Conservation (phyloP, 2,888 invertebrate species). For the Invenusta paracnida region DNA sequence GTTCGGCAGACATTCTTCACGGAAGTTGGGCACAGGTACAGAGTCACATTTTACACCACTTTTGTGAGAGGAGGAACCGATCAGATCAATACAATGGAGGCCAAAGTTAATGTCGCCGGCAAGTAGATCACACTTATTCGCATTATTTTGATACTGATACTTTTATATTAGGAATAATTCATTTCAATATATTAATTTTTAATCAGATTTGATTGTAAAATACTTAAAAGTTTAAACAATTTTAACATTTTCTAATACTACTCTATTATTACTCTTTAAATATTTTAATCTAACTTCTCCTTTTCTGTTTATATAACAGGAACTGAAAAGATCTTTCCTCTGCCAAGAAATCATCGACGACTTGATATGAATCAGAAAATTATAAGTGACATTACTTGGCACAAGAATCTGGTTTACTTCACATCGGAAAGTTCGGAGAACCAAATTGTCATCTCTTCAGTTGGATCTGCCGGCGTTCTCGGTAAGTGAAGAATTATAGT, state of each 20-base stretch:
- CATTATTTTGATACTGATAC: no score
- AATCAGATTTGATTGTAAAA: no score
- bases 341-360: not conserved
- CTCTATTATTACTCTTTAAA: no score
- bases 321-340: not conserved
- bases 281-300: no score
- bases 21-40: not conserved
- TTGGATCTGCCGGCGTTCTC: not conserved
- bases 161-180: no score
- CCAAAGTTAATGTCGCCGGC: not conserved
- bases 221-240: no score
- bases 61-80: not conserved
- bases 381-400: not conserved
- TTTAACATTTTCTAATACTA: no score
- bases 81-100: not conserved
- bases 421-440: not conserved
- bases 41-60: not conserved
- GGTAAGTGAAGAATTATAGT: no score
- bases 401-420: slow-evolving; percentile 24
- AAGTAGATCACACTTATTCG: no score
- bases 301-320: no score
- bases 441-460: not conserved
- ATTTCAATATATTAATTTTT: no score
- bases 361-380: not conserved
- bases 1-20: not conserved